Base-by-base conservation (phyloP, 2,888 invertebrate genomes). In the Callyntrura guangdongensis region DNA sequence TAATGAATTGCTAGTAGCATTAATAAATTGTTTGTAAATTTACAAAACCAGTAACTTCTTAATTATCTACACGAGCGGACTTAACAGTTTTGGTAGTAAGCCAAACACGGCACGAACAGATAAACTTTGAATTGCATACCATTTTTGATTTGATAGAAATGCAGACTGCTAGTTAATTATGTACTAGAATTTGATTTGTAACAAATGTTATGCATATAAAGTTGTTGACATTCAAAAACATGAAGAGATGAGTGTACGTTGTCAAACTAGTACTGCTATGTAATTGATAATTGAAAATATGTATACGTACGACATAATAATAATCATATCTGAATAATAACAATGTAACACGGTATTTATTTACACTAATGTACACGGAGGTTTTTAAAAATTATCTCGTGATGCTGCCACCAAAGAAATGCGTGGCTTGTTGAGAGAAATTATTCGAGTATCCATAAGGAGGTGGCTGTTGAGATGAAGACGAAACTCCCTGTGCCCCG, bases 331-430 rank as follows among this genome's bases (percentile, higher is more conserved):
- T 84, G 22, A 17, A 53, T 84, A 27, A 53, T 17, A 25, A 25
- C 20, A n/a, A n/a, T n/a, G n/a, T n/a, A n/a, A n/a, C n/a, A n/a
- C n/a, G n/a, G n/a, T n/a, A 17, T 82, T 36, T n/a, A 81, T 20
- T 59, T 59, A 81, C 27, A 59, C 77, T 20, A 49, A 77, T 69
- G 53, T 53, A 53, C 12, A 3, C 3, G 53, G 14, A 12, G 53
- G 53, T n/a, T n/a, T n/a, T n/a, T n/a, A n/a, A n/a, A n/a, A 89
- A 83, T 89, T 89, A 89, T 89, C 89, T 89, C 53, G 74, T 79
- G n/a, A 84, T 36, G 6, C 85, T 79, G 0, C 85, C 85, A 0
- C 89, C 89, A 67, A 89, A 89, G 64, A 67, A 89, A 8, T 89
- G 89, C 49, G 89, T 85, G 61, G 89, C 83, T 61, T 84, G 14